phyloP scores from a whole-genome alignment of 2,113 vertebrate genomes.

The Litocranius walleri region DNA sequence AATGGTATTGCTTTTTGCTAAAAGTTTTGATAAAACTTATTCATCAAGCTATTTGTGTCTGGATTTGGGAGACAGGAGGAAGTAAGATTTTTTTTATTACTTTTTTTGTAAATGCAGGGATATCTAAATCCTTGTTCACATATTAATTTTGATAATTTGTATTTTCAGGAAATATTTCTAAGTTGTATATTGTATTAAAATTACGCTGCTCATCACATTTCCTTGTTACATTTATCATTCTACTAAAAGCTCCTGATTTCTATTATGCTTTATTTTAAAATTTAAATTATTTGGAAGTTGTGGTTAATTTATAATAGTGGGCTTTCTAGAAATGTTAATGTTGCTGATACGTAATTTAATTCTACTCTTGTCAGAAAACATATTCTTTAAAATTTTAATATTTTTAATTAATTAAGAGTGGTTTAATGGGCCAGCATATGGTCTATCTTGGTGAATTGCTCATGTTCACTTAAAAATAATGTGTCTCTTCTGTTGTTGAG shows the following conservation, averaged over 20 bases:
- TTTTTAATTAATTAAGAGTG: not conserved
- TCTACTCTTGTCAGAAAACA: not conserved
- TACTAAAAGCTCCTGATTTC: not conserved
- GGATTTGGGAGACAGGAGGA: not conserved
- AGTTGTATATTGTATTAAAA: not conserved
- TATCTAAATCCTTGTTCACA: not conserved
- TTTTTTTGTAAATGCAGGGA: not conserved
- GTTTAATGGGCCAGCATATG: not conserved
- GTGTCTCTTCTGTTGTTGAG: not conserved
- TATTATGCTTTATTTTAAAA: constrained; percentile 7
- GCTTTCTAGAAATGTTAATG: constrained; percentile 1
- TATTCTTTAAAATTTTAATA: constrained; percentile 2
- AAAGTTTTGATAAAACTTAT: not conserved
- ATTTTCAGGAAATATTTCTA: not conserved
- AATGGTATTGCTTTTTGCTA: not conserved
- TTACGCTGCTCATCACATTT: not conserved
- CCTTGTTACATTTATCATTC: not conserved
- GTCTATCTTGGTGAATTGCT: not conserved
- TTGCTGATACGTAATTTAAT: not conserved
- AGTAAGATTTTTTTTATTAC: not conserved
- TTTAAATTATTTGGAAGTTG: not conserved
- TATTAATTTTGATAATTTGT: not conserved
- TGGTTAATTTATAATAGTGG: not conserved
- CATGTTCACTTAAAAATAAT: not conserved
- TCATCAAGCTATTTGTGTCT: not conserved